Conservation (phyloP, 1,140 invertebrate species). For the Orussus abietinus region DNA sequence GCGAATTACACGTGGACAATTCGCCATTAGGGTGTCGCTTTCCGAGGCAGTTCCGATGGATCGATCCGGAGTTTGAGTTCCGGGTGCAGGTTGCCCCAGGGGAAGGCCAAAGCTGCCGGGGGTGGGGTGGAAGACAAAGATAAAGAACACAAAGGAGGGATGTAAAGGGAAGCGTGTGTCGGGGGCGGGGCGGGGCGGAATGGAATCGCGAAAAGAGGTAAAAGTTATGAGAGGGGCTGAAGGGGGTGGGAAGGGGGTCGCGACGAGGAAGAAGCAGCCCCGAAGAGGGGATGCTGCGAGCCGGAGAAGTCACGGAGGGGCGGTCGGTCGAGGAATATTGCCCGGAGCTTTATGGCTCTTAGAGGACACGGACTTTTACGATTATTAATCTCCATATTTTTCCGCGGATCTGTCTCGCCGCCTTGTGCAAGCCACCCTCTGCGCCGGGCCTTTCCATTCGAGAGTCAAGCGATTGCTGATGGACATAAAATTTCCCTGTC, state of each 20-base stretch:
- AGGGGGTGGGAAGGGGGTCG: not conserved
- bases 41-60: too few species aligned
- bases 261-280: slow-evolving; percentile 5
- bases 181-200: slow-evolving; percentile 23
- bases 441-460: too few species aligned
- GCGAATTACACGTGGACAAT: too few species aligned
- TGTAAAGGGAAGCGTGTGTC: slow-evolving; percentile 16
- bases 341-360: slow-evolving; percentile 33
- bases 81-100: too few species aligned
- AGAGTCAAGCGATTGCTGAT: too few species aligned
- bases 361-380: slow-evolving; percentile 36
- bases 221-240: slow-evolving; percentile 21
- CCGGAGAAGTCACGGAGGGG: slow-evolving; percentile 12
- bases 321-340: slow-evolving; percentile 28
- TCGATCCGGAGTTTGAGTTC: too few species aligned
- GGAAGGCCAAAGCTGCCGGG: too few species aligned
- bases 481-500: too few species aligned
- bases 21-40: too few species aligned
- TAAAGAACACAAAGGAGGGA: slow-evolving; percentile 7
- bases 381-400: slow-evolving; percentile 40
- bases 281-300: slow-evolving; percentile 16
- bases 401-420: slow-evolving; percentile 25
- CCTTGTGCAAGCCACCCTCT: too few species aligned
- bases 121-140: too few species aligned
- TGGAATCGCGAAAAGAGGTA: slow-evolving; percentile 25